Evolutionary conservation across 2,797 vertebrate species (phyloP).

Genomic region (Sylvia borin): DNA sequence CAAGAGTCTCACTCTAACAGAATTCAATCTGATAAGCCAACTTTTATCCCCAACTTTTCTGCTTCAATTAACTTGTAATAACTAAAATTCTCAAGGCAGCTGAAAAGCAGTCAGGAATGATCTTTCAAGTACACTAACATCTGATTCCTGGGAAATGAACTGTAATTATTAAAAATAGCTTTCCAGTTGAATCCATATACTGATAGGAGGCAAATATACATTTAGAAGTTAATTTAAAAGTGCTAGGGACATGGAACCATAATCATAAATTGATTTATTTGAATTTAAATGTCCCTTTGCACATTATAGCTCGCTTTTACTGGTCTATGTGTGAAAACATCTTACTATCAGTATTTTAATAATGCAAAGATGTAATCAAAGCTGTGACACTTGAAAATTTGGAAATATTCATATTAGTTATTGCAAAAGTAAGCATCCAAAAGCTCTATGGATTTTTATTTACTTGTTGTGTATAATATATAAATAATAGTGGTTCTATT

Average conservation of each 20-base stretch:
- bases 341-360: background rate
- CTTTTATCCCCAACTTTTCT: constrained; percentile 29
- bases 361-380: background rate
- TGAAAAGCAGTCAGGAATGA: constrained; percentile 18
- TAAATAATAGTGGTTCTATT: background rate
- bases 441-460: background rate
- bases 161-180: constrained; percentile 38
- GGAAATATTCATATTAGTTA: background rate
- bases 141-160: constrained; percentile 24
- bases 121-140: constrained; percentile 4
- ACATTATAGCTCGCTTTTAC: background rate
- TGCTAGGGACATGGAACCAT: background rate
- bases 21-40: constrained; percentile 23
- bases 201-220: background rate
- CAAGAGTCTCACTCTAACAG: background rate
- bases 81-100: constrained; percentile 36
- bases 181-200: background rate
- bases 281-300: background rate
- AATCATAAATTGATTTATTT: background rate
- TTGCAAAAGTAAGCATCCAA: background rate
- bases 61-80: constrained; percentile 46
- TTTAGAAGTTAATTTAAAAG: background rate
- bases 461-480: background rate
- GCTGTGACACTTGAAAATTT: background rate
- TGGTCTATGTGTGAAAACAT: background rate